Evolutionary conservation across 1,140 invertebrate species (phyloP).

Genomic region (Aphaenogaster ashmeadi): DNA sequence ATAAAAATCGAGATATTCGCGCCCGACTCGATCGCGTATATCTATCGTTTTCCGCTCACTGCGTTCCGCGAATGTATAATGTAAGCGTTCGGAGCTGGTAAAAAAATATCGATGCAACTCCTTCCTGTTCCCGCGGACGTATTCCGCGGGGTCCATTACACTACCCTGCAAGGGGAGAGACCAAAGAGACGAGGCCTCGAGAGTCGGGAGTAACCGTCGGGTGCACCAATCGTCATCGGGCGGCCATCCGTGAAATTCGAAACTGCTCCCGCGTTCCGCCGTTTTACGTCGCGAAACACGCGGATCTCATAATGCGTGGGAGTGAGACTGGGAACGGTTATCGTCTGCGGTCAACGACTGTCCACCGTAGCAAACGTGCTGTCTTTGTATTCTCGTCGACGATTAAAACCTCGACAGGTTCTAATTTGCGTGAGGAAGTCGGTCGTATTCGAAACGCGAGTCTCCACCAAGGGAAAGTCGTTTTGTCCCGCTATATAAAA

Average conservation of each 20-base stretch:
- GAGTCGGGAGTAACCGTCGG: not conserved
- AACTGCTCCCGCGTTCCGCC: slow-evolving; percentile 70
- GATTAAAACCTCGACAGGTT: slow-evolving; percentile 56
- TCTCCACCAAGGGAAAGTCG: not conserved
- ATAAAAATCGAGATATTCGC: not conserved
- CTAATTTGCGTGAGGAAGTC: slow-evolving; percentile 52
- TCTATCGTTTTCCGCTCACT: not conserved
- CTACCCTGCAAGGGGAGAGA: not conserved
- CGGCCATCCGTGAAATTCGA: slow-evolving; percentile 75
- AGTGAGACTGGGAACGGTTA: slow-evolving; percentile 50
- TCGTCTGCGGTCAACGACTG: slow-evolving; percentile 58
- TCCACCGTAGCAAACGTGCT: slow-evolving; percentile 18
- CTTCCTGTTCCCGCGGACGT: slow-evolving; percentile 26
- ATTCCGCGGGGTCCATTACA: not conserved
- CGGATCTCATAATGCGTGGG: slow-evolving; percentile 43
- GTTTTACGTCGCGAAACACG: slow-evolving; percentile 52
- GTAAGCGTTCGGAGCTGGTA: not conserved
- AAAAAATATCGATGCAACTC: not conserved
- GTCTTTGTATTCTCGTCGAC: slow-evolving; percentile 34
- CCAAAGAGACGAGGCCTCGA: slow-evolving; percentile 10
- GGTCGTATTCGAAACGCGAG: not conserved
- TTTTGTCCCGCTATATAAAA: not conserved
- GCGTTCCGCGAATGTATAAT: slow-evolving; percentile 44
- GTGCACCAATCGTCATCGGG: slow-evolving; percentile 68
- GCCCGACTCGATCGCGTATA: not conserved